Evolutionary conservation across 2,797 vertebrate species (phyloP), one percentile per base, ranked within the genome.

Genomic region (Brotogeris chrysoptera): DNA sequence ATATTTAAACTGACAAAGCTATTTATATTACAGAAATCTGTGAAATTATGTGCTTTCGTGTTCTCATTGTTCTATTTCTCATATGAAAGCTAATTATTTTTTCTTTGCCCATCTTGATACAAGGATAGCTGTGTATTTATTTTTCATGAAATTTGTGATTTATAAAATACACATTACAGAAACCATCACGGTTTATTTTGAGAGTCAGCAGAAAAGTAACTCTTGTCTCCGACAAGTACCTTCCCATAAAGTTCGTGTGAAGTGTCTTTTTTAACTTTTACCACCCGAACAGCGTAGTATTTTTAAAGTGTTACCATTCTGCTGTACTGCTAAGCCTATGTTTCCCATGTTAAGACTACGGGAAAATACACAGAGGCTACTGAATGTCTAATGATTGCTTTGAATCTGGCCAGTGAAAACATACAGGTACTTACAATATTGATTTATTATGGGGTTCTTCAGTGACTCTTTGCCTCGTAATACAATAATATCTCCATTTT

Each of bases 1-100:
- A 36, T 94, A 88, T 88, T 85, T 90, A 95, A 93, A 59, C 50
- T 88, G 88, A 93, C 93, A 95, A 97, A 98, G 95, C 60, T 90
- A 77, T 92, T 44, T 93, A 93, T 91, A 92, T 89, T 87, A 74
- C 90, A 93, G 55, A 80, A 94, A 77, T 82, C 81, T 46, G 32
- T 66, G 55, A 86, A 84, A 38, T 85, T 88, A 73, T 5, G 34
- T 80, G 74, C 83, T 95, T 97, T 93, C 53, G 71, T 94, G 50
- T 84, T 71, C 53, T 82, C 21, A 38, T 80, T 88, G 43, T 57
- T 94, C 85, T n/a, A 24, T 89, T 92, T 92, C 44, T 47, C 34
- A 39, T 52, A 70, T 66, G 76, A 90, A 92, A 94, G 52, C 66
- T 34, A 74, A 65, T 82, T 86, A 52, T 43, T 93, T 94, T 88